phyloP scores from a whole-genome alignment of 2,888 invertebrate species.

The Unio delphinus region DNA sequence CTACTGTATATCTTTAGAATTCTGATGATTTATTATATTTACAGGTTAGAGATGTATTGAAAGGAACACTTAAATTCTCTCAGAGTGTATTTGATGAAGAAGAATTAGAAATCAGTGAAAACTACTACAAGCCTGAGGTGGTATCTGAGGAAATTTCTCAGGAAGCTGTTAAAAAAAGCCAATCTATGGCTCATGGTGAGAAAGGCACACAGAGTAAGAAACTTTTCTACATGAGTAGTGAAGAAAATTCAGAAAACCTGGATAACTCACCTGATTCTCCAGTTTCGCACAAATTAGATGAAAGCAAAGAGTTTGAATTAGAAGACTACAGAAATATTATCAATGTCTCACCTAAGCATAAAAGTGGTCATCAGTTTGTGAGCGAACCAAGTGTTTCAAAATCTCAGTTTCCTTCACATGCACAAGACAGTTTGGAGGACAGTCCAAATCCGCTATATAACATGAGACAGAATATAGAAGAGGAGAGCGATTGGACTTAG shows the following conservation, averaged over 20 bases:
- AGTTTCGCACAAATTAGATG: slow-evolving; percentile 12
- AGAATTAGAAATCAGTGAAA: slow-evolving; percentile 53
- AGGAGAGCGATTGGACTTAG: too few relatives aligned
- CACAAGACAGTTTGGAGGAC: slow-evolving; percentile 23
- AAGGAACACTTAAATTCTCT: slow-evolving; percentile 64
- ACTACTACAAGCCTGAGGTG: slow-evolving; percentile 53
- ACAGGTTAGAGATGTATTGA: slow-evolving; percentile 68
- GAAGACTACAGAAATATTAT: slow-evolving; percentile 21
- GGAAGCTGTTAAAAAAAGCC: slow-evolving; percentile 30
- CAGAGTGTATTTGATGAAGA: slow-evolving; percentile 58
- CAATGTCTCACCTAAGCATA: slow-evolving; percentile 1
- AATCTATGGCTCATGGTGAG: slow-evolving; percentile 9
- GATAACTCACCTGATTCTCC: slow-evolving; percentile 42
- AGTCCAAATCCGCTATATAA: slow-evolving; percentile 42
- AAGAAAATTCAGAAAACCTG: slow-evolving; percentile 54
- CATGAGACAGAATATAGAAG: slow-evolving; percentile 15
- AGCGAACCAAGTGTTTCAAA: slow-evolving; percentile 31
- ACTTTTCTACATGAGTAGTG: slow-evolving; percentile 63
- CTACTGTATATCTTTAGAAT: background rate
- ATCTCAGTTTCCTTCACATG: slow-evolving; percentile 25
- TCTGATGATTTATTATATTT: slow-evolving; percentile 5
- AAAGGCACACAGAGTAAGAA: slow-evolving; percentile 31
- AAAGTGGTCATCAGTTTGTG: background rate
- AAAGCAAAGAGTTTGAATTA: slow-evolving; percentile 20
- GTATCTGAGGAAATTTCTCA: slow-evolving; percentile 26